phyloP scores from a whole-genome alignment of 2,888 invertebrate genomes.

The Dasysyrphus tricinctus region DNA sequence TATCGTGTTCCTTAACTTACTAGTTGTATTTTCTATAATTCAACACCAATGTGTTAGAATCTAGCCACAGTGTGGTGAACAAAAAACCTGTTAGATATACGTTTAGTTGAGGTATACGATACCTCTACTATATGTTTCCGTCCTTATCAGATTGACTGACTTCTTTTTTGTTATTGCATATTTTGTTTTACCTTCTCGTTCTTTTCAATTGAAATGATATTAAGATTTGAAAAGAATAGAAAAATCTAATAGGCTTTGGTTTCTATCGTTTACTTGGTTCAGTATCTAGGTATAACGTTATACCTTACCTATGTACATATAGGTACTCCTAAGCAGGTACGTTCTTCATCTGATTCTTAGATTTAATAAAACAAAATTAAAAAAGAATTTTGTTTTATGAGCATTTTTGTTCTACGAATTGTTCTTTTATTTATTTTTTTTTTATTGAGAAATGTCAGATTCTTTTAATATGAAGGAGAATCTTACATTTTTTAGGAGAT shows the following conservation, averaged over 20 bases:
- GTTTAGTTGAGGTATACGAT: background rate
- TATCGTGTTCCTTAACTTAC: background rate
- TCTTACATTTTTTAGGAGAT: background rate
- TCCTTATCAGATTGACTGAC: slow-evolving; percentile 53
- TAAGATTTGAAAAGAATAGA: background rate
- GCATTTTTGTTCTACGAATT: background rate
- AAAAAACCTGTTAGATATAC: slow-evolving; percentile 59
- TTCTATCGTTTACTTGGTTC: background rate
- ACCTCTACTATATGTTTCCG: slow-evolving; percentile 39
- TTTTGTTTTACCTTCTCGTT: slow-evolving; percentile 23
- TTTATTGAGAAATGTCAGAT: background rate
- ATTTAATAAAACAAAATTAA: background rate
- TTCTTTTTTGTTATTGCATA: slow-evolving; percentile 30
- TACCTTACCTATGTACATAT: too few species aligned
- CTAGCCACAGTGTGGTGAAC: slow-evolving; percentile 49
- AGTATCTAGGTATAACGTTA: background rate
- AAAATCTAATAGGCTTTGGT: background rate
- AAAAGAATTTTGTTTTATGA: background rate
- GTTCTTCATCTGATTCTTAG: background rate
- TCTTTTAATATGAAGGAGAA: background rate
- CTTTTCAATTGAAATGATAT: slow-evolving; percentile 12
- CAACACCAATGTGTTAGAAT: slow-evolving; percentile 10
- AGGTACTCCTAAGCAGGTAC: background rate
- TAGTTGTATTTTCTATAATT: slow-evolving; percentile 6
- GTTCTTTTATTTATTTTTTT: background rate